Base-by-base conservation (phyloP, 2,888 invertebrate species). In the Atrina japonica region DNA sequence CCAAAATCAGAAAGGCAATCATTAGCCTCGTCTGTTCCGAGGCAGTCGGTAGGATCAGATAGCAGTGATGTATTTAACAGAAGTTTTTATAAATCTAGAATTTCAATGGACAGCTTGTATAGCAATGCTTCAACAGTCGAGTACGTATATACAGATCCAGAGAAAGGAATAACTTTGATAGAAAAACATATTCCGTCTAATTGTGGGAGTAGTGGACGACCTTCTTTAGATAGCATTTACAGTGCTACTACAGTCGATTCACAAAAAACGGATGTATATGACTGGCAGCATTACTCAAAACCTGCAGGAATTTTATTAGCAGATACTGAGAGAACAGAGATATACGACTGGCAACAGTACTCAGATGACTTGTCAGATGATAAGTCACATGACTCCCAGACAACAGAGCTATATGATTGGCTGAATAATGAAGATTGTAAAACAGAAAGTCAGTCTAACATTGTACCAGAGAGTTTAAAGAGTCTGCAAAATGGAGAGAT, bases 131-230 rank as follows among this genome's bases (percentile, higher is more conserved):
- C 82, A 27, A 80, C 81, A 25, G 73, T 81, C 9, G 85, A 87
- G 47, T 85, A 82, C 63, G 66, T 86, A 14, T 83, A 86, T 65
- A 82, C 66, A 23, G 88, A 88, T 65, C 77, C 73, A 29, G 86
- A 86, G 23, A 78, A 73, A 35, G 86, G 84, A 6, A 79, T 85
- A n/a, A 74, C 76, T 6, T 72, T 88, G 7, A 75, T 86, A 16
- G 88, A 88, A 66, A 69, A 80, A 7, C 83, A 81, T 43, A 76
- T 83, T 25, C 82, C 85, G n/a, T 84, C 86, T n/a, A 75, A 78
- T 14, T 81, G 76, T 72, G 82, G 84, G 1, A 81, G 81, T 66
- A 75, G 77, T 50, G 81, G 77, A 0, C 70, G 77, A 16, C 65
- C 82, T 9, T 85, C 85, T n/a, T 25, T 84, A 0, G 84, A 84